Percentiles rank a stretch among this genome's conserved stretches.
These are phyloP conservation scores for Antheraea pernyi DNA, from an alignment of 1,140 invertebrate species.

Conservation along the genomic window DNA sequence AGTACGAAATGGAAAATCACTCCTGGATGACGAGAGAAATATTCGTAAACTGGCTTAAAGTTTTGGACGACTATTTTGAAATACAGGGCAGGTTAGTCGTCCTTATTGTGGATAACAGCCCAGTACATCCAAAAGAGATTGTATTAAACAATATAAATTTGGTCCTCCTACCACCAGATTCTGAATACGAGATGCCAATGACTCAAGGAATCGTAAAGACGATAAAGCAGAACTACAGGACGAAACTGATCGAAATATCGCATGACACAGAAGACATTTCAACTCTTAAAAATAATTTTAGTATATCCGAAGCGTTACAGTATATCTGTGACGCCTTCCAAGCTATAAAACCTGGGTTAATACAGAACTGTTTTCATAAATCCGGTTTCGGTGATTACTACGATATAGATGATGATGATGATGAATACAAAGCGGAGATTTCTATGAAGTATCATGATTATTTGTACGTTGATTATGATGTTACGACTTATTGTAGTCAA, in stretches of 20 bases:
- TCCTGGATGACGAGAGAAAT: slow-evolving; percentile 9
- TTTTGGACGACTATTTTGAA: slow-evolving; percentile 12
- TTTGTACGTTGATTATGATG: slow-evolving; percentile 14
- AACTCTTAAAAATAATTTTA: not conserved
- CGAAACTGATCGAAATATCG: not conserved
- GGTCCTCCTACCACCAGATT: slow-evolving; percentile 4
- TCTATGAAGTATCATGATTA: slow-evolving; percentile 13
- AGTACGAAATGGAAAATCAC: slow-evolving; percentile 6
- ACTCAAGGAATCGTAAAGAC: slow-evolving; percentile 11
- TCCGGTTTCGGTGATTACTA: slow-evolving; percentile 15
- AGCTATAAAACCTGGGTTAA: not conserved
- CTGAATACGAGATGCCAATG: slow-evolving; percentile 14
- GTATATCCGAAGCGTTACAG: not conserved
- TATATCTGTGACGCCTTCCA: not conserved
- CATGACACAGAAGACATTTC: not conserved
- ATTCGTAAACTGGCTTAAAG: slow-evolving; percentile 7
- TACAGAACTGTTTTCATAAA: slow-evolving; percentile 7
- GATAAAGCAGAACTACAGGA: slow-evolving; percentile 10
- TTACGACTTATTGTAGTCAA: not conserved
- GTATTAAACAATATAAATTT: slow-evolving; percentile 11
- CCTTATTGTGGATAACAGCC: slow-evolving; percentile 9
- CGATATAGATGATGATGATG: slow-evolving; percentile 11
- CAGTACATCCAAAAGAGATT: slow-evolving; percentile 12
- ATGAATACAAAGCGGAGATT: slow-evolving; percentile 14
- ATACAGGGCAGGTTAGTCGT: slow-evolving; percentile 11